Percentiles rank a stretch among this genome's conserved stretches.
Evolutionary conservation across 2,113 vertebrate species (phyloP).

Genomic region (Rhinolophus ferrumequinum): DNA sequence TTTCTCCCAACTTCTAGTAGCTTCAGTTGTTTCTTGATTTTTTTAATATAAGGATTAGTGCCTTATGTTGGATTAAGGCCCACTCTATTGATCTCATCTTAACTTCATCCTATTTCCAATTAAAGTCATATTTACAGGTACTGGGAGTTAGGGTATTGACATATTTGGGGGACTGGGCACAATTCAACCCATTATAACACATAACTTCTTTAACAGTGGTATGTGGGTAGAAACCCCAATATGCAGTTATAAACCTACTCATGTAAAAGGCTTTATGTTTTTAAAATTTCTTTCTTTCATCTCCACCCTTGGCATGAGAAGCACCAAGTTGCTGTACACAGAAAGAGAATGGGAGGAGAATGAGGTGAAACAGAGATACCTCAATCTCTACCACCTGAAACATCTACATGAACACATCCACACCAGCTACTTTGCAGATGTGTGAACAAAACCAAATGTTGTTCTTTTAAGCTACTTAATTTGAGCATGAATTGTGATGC

Average conservation of each 20-base stretch:
- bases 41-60: not conserved
- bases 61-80: not conserved
- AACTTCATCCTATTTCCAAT: not conserved
- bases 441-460: not conserved
- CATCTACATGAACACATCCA: not conserved
- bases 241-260: not conserved
- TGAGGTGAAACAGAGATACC: not conserved
- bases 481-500: not conserved
- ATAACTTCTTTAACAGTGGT: not conserved
- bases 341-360: not conserved
- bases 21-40: not conserved
- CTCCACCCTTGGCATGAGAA: not conserved
- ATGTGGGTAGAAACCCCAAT: not conserved
- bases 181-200: not conserved
- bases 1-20: not conserved
- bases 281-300: not conserved
- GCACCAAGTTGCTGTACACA: not conserved
- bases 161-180: too few relatives aligned
- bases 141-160: not conserved
- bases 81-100: not conserved
- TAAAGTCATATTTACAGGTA: not conserved
- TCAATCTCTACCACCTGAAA: not conserved
- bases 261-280: not conserved
- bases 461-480: not conserved
- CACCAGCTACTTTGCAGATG: not conserved